phyloP scores from a whole-genome alignment of 2,113 vertebrate species.

The Irena cyanogastra region DNA sequence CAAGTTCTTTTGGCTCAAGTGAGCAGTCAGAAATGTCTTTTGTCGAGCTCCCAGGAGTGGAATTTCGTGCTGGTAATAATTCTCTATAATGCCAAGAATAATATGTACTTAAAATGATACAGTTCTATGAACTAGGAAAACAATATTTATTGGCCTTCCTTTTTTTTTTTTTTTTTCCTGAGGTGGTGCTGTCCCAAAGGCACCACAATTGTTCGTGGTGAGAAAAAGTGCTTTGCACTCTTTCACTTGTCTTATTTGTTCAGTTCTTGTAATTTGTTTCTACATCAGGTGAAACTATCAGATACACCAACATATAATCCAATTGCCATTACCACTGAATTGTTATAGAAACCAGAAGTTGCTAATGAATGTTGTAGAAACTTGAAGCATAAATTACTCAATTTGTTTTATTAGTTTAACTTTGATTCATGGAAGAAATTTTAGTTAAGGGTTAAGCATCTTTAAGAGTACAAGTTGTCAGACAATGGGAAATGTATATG shows the following conservation, averaged over 20 bases:
- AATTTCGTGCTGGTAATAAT: constrained; percentile 86
- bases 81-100: not conserved
- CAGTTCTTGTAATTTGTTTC: not conserved
- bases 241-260: not conserved
- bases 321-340: not conserved
- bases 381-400: not conserved
- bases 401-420: not conserved
- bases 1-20: constrained; percentile 27
- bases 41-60: constrained; percentile 85
- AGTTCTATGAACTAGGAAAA: not conserved
- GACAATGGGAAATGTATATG: not conserved
- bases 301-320: not conserved
- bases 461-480: not conserved
- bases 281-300: not conserved
- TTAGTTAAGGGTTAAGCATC: not conserved
- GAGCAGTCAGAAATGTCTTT: constrained; percentile 81
- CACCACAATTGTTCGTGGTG: not conserved
- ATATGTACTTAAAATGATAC: not conserved
- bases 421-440: not conserved
- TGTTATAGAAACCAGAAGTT: not conserved
- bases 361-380: not conserved
- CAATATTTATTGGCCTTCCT: not conserved
- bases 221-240: not conserved
- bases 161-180: not conserved
- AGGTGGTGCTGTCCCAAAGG: not conserved